These are phyloP conservation scores for Montipora efflorescens DNA, from an alignment of 64 coral and sea anemone species.

Conservation along the genomic window DNA sequence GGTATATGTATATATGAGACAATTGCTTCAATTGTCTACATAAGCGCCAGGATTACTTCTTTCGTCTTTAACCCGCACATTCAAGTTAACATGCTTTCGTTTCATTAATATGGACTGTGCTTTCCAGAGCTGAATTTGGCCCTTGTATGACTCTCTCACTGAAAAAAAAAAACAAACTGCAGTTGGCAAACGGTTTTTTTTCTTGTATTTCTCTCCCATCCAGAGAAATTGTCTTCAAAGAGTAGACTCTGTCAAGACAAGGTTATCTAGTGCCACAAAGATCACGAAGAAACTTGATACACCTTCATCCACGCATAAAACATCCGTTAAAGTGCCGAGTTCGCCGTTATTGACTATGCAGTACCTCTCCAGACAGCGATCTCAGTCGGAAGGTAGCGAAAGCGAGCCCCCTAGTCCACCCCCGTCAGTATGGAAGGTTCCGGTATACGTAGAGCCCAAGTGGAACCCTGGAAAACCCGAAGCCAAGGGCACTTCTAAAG, in stretches of 20 bases:
- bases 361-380: conserved; percentile 73
- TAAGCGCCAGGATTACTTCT: too few species aligned
- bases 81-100: too few species aligned
- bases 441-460: conserved; percentile 94
- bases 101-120: not conserved
- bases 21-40: too few species aligned
- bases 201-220: not conserved
- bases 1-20: too few species aligned
- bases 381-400: conserved; percentile 80
- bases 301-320: conserved; percentile 15
- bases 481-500: conserved; percentile 36
- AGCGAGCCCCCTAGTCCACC: conserved; percentile 85
- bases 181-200: not conserved
- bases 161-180: too few species aligned
- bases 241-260: conserved; percentile 29
- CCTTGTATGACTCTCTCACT: too few species aligned
- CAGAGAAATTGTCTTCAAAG: conserved; percentile 41
- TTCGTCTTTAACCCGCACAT: too few species aligned
- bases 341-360: conserved; percentile 51
- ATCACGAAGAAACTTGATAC: conserved; percentile 65
- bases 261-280: conserved; percentile 50
- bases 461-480: conserved; percentile 91
- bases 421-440: conserved; percentile 99
- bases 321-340: conserved; percentile 39
- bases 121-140: too few species aligned